Base-by-base conservation (phyloP, 53 echinoderm and acorn worm genomes). In the Hippasteria phrygiana region DNA sequence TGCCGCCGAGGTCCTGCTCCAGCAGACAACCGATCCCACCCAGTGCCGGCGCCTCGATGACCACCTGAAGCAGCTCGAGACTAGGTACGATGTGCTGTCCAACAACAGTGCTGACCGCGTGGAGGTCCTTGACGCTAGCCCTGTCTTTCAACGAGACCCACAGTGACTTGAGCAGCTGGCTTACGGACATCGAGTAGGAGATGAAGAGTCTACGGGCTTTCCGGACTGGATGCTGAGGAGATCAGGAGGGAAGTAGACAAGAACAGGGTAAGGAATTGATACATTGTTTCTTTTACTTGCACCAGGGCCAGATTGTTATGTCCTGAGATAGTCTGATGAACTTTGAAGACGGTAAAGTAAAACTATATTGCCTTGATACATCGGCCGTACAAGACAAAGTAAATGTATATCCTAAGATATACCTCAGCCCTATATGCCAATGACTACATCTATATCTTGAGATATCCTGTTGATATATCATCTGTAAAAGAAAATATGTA, bases 221-320 rank as follows among this genome's bases (percentile, higher is more conserved):
- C 95, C 11, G 96, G 96, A 47, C 85, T 99, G 72, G 96, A 99
- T 43, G 94, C 95, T 16, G 99, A 99, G 62, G 99, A 96, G 86
- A 91, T 99, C 91, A 91, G 93, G 88, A 96, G 90, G 55, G 95
- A 96, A 77, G 94, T 96, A 3, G 96, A 99, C 76, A 96, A 93
- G 80, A 99, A 99, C 90, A 93, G 99, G 90, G 99, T 99, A 83
- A 77, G 95, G 24, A 39, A 9, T 35, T 35, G 12, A 74, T 0
- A 43, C 43, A 14, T 27, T 12, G 20, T 24, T 11, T 73, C 31
- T 5, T 4, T 10, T 4, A 12, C 34, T 14, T 35, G 20, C 28
- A 26, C 59, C 26, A 7, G 0, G 26, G 0, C 5, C 54, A 16
- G 20, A 5, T 65, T 2, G 29, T 48, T 27, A 5, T 16, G 5